Evolutionary conservation across 2,797 vertebrate species (phyloP).

Genomic region (Lycodopsis pacificus): DNA sequence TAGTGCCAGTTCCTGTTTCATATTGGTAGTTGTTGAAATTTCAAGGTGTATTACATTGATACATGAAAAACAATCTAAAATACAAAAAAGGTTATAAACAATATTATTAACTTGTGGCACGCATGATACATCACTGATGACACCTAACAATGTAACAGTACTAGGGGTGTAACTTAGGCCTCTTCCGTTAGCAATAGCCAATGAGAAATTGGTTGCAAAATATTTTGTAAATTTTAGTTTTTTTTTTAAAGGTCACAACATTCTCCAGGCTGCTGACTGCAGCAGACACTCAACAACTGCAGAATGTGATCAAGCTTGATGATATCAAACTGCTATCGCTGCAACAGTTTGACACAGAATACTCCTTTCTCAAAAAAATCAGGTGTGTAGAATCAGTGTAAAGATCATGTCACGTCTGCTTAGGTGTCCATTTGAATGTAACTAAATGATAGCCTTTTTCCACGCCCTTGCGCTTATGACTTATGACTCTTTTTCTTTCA

Average conservation of each 20-base stretch:
- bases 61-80: rapidly evolving
- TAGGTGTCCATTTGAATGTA: neutral
- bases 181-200: neutral
- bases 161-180: neutral
- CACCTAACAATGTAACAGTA: neutral
- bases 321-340: slow-evolving; percentile 84
- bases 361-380: slow-evolving; percentile 89
- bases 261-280: slow-evolving; percentile 91
- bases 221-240: neutral
- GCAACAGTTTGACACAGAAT: slow-evolving; percentile 92
- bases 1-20: neutral
- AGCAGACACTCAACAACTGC: slow-evolving; percentile 78
- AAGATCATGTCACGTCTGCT: neutral
- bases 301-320: slow-evolving; percentile 40
- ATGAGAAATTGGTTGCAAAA: neutral
- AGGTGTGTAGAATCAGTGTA: slow-evolving; percentile 75
- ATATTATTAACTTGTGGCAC: neutral
- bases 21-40: neutral
- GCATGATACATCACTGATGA: neutral
- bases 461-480: neutral
- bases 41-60: neutral
- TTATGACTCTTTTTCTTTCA: neutral
- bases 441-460: neutral
- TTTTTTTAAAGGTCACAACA: slow-evolving; percentile 87
- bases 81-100: neutral